Evolutionary conservation across 2,113 vertebrate species (phyloP), one percentile per base, ranked within the genome.

Genomic region (Acrocephalus kingi): DNA sequence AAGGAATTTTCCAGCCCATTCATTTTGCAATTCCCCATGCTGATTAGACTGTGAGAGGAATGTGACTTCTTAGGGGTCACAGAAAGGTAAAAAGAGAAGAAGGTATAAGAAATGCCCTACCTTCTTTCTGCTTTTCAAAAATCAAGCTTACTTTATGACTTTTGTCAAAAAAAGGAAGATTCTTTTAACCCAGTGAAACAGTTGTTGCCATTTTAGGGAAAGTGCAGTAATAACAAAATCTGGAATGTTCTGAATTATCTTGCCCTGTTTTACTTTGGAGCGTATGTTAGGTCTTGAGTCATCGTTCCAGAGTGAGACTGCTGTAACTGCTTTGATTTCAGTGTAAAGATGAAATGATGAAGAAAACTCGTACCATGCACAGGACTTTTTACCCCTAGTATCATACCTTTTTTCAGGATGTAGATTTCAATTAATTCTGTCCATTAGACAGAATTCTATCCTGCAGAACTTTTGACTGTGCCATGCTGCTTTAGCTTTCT

Each of bases 71-170:
- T 93, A 54, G 17, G 23, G 77, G 94, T 93, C 85, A 94, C 79
- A 92, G 94, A 96, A 95, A 96, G 97, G 97, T 97, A 97, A 97
- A 97, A 97, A 96, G 87, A 96, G 92, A 94, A 43, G 25, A 87
- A 86, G 63, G 84, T 97, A 51, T 87, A 96, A 86, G 71, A 94
- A 96, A 94, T 88, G 68, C 89, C 93, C 96, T 97, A 97, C 95
- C 96, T 98, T 94, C 89, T 94, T 98, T 96, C 58, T 25, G 45
- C 83, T 96, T 97, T 96, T 95, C 74, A 95, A 90, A 97, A 97
- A 96, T 63, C 82, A 96, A 96, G 76, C 83, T 96, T 89, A 93
- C 75, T 90, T 90, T 95, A 89, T 92, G 88, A 94, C 76, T 96
- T 97, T 92, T 97, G 75, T 95, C 88, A 96, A 95, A 90, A 85